A percentile compares a stretch with the other conserved stretches of the same genome.
Conservation (phyloP, 2,888 invertebrate genomes). For the Microdon myrmicae region DNA sequence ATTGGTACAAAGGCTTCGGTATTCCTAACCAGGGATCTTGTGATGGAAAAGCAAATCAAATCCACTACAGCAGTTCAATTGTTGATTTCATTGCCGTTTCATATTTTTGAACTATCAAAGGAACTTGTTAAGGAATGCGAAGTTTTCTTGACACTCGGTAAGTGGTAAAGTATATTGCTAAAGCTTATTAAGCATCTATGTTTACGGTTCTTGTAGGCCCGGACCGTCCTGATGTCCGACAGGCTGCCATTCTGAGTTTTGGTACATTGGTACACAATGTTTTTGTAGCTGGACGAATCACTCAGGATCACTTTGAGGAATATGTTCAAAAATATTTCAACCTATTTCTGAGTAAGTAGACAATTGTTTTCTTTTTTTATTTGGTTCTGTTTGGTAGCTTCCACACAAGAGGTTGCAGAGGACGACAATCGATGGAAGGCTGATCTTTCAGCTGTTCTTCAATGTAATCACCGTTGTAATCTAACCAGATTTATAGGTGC, state of each 20-base stretch:
- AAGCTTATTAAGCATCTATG: neutral
- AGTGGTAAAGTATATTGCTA: constrained; percentile 22
- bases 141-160: constrained; percentile 66
- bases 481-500: no score
- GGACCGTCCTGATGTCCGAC: constrained; percentile 70
- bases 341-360: constrained; percentile 73
- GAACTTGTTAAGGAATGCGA: constrained; percentile 71
- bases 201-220: constrained; percentile 55
- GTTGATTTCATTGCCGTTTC: constrained; percentile 76
- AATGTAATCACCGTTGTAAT: no score
- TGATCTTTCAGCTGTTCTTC: no score
- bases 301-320: constrained; percentile 75
- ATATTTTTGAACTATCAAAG: constrained; percentile 72
- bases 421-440: no score
- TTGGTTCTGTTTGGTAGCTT: no score
- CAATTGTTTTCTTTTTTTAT: neutral
- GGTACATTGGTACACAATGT: constrained; percentile 76
- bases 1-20: constrained; percentile 75
- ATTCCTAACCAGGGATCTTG: constrained; percentile 73
- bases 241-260: constrained; percentile 76
- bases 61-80: constrained; percentile 74
- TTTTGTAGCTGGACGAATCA: constrained; percentile 69
- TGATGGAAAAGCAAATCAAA: constrained; percentile 72
- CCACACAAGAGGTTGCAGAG: no score
- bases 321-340: constrained; percentile 78